Conservation (phyloP, 2,888 invertebrate species). For the Dioctria linearis region DNA sequence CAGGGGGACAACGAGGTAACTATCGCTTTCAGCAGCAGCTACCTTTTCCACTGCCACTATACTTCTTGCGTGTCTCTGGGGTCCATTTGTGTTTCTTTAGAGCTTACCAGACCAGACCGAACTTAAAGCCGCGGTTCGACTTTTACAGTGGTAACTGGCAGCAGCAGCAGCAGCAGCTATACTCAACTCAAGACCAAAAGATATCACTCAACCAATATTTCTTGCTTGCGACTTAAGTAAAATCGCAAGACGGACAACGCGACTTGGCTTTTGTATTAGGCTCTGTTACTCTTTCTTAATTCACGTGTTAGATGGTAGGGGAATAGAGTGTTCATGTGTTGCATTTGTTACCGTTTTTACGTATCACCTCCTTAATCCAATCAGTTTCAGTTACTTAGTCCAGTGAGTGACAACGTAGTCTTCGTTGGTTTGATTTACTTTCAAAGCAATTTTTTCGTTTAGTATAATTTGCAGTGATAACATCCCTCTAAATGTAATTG, state of each 20-base stretch:
- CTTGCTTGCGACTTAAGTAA: slow-evolving; percentile 47
- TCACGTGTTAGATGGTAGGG: slow-evolving; percentile 46
- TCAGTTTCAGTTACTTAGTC: slow-evolving; percentile 70
- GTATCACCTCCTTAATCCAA: slow-evolving; percentile 64
- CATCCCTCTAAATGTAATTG: slow-evolving; percentile 12
- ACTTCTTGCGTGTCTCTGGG: slow-evolving; percentile 22
- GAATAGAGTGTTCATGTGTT: slow-evolving; percentile 46
- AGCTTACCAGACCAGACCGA: background rate
- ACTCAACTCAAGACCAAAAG: slow-evolving; percentile 45
- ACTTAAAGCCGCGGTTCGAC: slow-evolving; percentile 13
- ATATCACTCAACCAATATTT: slow-evolving; percentile 43
- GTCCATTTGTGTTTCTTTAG: slow-evolving; percentile 26
- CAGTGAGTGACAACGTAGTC: slow-evolving; percentile 68
- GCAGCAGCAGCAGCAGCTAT: slow-evolving; percentile 20
- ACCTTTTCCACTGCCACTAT: slow-evolving; percentile 36
- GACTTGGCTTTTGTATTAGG: slow-evolving; percentile 46
- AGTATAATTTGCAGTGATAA: slow-evolving; percentile 17
- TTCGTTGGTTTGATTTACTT: slow-evolving; percentile 59
- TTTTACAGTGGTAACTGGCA: slow-evolving; percentile 38
- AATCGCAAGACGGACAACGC: slow-evolving; percentile 56
- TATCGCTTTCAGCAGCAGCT: slow-evolving; percentile 36
- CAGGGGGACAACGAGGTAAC: slow-evolving; percentile 41
- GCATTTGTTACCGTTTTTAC: slow-evolving; percentile 62
- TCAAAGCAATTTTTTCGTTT: background rate
- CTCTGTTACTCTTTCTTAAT: slow-evolving; percentile 46